A percentile compares a stretch with the other conserved stretches of the same genome.
Conservation (phyloP, 2,888 invertebrate species). For the Drosophila eohydei region DNA sequence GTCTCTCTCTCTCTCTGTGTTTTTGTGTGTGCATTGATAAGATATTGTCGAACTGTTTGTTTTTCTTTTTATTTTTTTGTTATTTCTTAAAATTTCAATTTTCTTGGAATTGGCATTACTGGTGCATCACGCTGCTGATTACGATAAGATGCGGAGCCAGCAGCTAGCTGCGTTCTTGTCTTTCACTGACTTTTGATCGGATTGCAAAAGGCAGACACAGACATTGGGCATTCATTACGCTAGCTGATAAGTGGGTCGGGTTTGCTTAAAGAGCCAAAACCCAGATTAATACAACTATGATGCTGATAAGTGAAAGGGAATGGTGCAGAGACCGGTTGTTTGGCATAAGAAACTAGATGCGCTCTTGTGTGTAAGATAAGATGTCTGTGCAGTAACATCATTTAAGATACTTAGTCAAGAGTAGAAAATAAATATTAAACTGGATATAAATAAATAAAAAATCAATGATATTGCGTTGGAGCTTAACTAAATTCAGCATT, state of each 20-base stretch:
- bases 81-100: not conserved
- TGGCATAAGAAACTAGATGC: not conserved
- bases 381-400: not conserved
- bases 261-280: not conserved
- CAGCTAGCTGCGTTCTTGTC: constrained; percentile 7
- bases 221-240: constrained; percentile 25
- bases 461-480: not conserved
- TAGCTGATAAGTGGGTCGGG: constrained; percentile 33
- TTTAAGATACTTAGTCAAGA: not conserved
- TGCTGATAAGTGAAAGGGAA: constrained; percentile 36
- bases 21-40: constrained; percentile 38
- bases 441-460: not conserved
- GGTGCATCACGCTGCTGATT: constrained; percentile 45
- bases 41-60: constrained; percentile 37
- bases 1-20: constrained; percentile 29
- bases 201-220: constrained; percentile 63
- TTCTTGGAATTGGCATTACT: constrained; percentile 51
- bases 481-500: not conserved
- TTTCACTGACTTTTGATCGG: constrained; percentile 29
- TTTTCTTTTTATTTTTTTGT: constrained; percentile 13
- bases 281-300: constrained; percentile 17
- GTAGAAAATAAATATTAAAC: not conserved
- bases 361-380: constrained; percentile 14
- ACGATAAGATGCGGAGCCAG: constrained; percentile 47
- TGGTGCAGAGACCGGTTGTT: constrained; percentile 31